Conservation (phyloP, 2,797 vertebrate genomes). For the Decapterus maruadsi region DNA sequence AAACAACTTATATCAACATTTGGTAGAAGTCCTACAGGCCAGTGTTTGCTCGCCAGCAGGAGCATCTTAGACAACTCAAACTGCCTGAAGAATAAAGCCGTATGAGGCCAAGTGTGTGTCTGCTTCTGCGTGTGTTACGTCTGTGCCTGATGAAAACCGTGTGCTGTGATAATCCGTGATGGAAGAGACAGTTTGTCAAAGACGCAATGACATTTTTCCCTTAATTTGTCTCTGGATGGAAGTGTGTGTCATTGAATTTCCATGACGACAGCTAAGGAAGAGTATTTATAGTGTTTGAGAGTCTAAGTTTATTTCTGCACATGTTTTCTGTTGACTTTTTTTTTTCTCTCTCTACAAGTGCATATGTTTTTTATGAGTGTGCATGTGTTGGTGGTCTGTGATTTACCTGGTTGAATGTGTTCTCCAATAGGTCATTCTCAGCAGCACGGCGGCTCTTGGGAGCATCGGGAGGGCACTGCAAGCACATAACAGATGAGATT, state of each 20-base stretch:
- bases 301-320: neutral
- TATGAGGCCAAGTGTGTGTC: constrained; percentile 38
- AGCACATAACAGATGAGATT: neutral
- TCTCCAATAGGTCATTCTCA: constrained; percentile 90
- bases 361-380: neutral
- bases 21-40: constrained; percentile 36
- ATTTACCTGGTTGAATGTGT: constrained; percentile 86
- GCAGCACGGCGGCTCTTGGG: constrained; percentile 94
- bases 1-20: constrained; percentile 14
- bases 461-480: constrained; percentile 90
- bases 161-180: constrained; percentile 23
- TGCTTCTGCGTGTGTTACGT: constrained; percentile 23
- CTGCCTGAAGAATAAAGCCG: constrained; percentile 40
- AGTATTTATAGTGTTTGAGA: neutral
- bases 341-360: neutral
- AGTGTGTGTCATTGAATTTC: constrained; percentile 11
- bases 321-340: no score
- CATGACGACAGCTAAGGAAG: neutral
- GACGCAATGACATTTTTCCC: neutral
- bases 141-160: constrained; percentile 34
- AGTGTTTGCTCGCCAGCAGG: constrained; percentile 48
- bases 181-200: constrained; percentile 5
- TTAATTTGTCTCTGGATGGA: neutral
- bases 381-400: neutral
- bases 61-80: constrained; percentile 41